phyloP scores from a whole-genome alignment of 2,113 vertebrate species.

The Typhlomys cinereus region DNA sequence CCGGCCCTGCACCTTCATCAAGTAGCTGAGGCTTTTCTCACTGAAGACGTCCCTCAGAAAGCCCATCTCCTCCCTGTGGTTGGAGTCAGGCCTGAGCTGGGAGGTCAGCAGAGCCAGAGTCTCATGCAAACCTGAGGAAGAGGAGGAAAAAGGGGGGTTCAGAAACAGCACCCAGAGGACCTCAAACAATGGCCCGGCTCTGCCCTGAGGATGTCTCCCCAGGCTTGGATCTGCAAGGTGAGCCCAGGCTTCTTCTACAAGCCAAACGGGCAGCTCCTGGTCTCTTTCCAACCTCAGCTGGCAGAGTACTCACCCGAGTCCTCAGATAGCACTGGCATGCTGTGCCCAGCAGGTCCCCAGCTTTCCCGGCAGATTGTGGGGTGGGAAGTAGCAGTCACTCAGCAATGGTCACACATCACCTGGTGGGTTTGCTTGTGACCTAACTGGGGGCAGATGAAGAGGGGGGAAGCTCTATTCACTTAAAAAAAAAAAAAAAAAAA shows the following conservation, averaged over 20 bases:
- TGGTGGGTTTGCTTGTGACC: not conserved
- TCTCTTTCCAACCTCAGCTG: not conserved
- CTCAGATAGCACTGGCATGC: conserved; percentile 92
- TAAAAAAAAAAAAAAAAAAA: not conserved
- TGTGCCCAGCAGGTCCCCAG: conserved; percentile 57
- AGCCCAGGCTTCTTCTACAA: not conserved
- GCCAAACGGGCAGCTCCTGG: not conserved
- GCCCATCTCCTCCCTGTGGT: conserved; percentile 94
- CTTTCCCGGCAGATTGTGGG: not conserved
- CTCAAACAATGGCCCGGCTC: not conserved
- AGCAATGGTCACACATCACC: not conserved
- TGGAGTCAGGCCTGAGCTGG: conserved; percentile 94
- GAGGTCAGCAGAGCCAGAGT: conserved; percentile 95
- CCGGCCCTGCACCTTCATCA: conserved; percentile 92
- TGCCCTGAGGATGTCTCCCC: not conserved
- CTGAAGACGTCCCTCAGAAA: conserved; percentile 95
- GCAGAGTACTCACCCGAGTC: conserved; percentile 87
- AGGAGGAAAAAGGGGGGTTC: conserved; percentile 2
- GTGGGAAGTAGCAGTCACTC: not conserved
- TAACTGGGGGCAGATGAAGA: not conserved
- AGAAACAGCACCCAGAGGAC: not conserved
- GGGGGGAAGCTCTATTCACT: too few relatives aligned
- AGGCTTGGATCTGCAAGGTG: not conserved
- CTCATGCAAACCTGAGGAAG: conserved; percentile 91
- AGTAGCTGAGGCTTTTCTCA: conserved; percentile 92